Base-by-base conservation (phyloP, 2,888 invertebrate genomes). In the Tyria jacobaeae region DNA sequence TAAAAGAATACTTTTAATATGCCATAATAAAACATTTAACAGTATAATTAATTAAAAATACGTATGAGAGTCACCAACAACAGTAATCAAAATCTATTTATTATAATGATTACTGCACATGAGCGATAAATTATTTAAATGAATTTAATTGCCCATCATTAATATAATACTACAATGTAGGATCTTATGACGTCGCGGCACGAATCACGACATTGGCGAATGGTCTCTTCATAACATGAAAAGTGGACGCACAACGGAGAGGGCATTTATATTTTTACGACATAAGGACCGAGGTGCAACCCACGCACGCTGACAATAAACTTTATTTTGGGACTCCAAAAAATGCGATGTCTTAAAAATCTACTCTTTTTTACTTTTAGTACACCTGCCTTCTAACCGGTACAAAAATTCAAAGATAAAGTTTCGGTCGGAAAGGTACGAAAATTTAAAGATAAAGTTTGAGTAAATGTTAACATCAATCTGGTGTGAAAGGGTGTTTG, bases 231-330 rank as follows among this genome's bases (percentile, higher is more conserved):
- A 57, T 54, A 56, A 64, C 66, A 73, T 75, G 73, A 73, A 76
- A 76, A 73, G 65, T 66, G 62, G 65, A 67, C 67, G 55, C 49
- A 56, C 62, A 62, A 52, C 57, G 65, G 64, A 64, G 65, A 61
- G 58, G 34, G 7, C 21, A 27, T 27, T 64, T 65, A 64, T 67
- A 60, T 64, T 75, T 77, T 75, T 68, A 52, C 58, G 73, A 80
- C 78, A 79, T 78, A 78, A 82, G 81, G 57, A 61, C 57, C 62
- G 60, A 61, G 58, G 66, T 49, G 48, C 83, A 67, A 68, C 87
- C 89, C 88, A 88, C 89, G 84, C 85, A 78, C 57, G 64, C 84
- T 81, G 85, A 85, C 87, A 87, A 88, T 89, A 89, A 90, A 90
- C 85, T 88, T 90, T 90, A 89, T 89, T 91, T 90, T 86, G 84